phyloP scores from a whole-genome alignment of 1,140 invertebrate species.

The Chlorops oryzae region DNA sequence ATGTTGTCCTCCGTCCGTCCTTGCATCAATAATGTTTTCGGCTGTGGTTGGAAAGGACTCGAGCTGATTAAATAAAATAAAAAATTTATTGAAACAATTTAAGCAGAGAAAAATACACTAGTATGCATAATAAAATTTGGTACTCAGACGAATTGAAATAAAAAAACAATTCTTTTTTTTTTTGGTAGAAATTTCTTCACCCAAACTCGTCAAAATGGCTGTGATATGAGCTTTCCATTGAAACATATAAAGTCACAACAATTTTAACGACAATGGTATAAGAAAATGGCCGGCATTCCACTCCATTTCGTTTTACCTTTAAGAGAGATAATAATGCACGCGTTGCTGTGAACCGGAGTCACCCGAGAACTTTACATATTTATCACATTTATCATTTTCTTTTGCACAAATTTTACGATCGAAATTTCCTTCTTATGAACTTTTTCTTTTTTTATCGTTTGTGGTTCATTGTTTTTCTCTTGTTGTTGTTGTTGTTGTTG shows the following conservation, averaged over 20 bases:
- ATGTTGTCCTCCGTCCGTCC: too few species aligned
- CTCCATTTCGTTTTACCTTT: neutral
- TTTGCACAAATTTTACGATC: neutral
- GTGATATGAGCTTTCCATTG: slow-evolving; percentile 37
- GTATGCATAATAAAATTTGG: too few species aligned
- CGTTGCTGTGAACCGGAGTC: too few species aligned
- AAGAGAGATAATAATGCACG: too few species aligned
- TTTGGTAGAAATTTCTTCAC: slow-evolving; percentile 30
- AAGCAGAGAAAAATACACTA: too few species aligned
- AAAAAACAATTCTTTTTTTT: slow-evolving; percentile 3
- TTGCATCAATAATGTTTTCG: too few species aligned
- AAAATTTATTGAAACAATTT: neutral
- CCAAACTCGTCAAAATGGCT: slow-evolving; percentile 49
- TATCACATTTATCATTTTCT: neutral
- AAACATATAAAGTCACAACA: slow-evolving; percentile 39
- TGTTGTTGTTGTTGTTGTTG: slow-evolving; percentile 4
- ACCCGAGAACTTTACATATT: too few species aligned
- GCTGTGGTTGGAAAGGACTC: too few species aligned
- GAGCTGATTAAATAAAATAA: slow-evolving; percentile 5
- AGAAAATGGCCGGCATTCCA: slow-evolving; percentile 24
- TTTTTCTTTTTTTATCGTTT: neutral
- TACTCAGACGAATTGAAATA: too few species aligned
- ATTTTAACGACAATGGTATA: slow-evolving; percentile 47
- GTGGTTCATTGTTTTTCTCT: too few species aligned
- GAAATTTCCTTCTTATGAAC: neutral